These are phyloP conservation scores for Tenebrio molitor DNA, from an alignment of 1,140 invertebrate species.

Conservation along the genomic window DNA sequence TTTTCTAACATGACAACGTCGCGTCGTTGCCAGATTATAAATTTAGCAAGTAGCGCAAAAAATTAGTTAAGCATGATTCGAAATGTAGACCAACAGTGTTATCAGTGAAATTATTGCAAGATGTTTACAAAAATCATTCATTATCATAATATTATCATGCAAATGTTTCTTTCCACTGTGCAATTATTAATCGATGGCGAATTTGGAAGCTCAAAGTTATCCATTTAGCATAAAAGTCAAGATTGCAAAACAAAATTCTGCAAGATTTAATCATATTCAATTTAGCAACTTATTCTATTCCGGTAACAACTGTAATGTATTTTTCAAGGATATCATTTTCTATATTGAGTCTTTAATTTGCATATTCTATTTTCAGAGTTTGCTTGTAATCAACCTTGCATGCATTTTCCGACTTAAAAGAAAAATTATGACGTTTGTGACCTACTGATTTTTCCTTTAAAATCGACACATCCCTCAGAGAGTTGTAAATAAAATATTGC, in stretches of 20 bases:
- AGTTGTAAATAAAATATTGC: not conserved
- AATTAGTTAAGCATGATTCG: too few species aligned
- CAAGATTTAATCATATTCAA: conserved; percentile 33
- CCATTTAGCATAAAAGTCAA: not conserved
- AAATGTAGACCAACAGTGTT: too few species aligned
- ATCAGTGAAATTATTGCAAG: too few species aligned
- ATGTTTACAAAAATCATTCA: too few species aligned
- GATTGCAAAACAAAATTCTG: conserved; percentile 33
- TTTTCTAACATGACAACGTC: too few species aligned
- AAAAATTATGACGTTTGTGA: conserved; percentile 11
- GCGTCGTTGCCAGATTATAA: too few species aligned
- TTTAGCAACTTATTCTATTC: conserved; percentile 33
- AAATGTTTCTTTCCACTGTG: too few species aligned
- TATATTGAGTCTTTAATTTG: conserved; percentile 39
- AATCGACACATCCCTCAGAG: not conserved
- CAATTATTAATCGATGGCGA: conserved; percentile 3
- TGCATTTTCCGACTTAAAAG: conserved; percentile 28
- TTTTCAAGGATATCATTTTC: conserved; percentile 38
- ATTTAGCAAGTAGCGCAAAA: too few species aligned
- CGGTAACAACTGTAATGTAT: conserved; percentile 40
- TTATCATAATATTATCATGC: too few species aligned
- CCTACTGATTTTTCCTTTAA: conserved; percentile 1
- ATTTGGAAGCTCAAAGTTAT: not conserved
- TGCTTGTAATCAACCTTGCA: conserved; percentile 25
- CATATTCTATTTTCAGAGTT: conserved; percentile 38